Evolutionary conservation across 1,140 invertebrate genomes (phyloP).

Genomic region (Oryzaephilus surinamensis): DNA sequence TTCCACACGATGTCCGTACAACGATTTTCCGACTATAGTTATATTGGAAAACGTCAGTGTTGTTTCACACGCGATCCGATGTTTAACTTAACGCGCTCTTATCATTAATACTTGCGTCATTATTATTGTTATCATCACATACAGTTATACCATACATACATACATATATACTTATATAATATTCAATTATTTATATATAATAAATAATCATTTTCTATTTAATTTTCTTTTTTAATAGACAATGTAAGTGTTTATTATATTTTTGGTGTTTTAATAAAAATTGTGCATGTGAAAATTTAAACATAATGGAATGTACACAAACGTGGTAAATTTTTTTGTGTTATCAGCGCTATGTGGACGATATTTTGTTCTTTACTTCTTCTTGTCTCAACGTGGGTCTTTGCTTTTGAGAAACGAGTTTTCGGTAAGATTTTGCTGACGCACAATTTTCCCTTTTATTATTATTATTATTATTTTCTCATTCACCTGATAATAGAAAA

Average conservation of each 20-base stretch:
- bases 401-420: conserved; percentile 10
- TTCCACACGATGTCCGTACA: conserved; percentile 16
- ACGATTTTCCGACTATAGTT: conserved; percentile 11
- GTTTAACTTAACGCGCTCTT: conserved; percentile 1
- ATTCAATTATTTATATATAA: background rate
- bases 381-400: conserved; percentile 10
- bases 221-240: background rate
- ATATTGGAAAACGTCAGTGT: conserved; percentile 13
- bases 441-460: background rate
- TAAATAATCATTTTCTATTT: background rate
- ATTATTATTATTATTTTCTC: no score
- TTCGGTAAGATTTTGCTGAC: conserved; percentile 13
- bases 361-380: conserved; percentile 8
- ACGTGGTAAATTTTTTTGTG: no score
- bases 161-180: no score
- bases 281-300: conserved; percentile 9
- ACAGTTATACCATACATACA: no score
- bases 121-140: no score
- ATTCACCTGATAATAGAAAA: no score
- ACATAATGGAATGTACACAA: no score
- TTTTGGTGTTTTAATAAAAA: background rate
- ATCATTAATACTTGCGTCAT: background rate
- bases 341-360: conserved; percentile 13
- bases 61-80: conserved; percentile 9
- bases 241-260: background rate